A percentile compares a stretch with the other conserved stretches of the same genome.
These are phyloP conservation scores for Paramormyrops kingsleyae DNA, from an alignment of 2,113 vertebrate genomes.

Conservation along the genomic window DNA sequence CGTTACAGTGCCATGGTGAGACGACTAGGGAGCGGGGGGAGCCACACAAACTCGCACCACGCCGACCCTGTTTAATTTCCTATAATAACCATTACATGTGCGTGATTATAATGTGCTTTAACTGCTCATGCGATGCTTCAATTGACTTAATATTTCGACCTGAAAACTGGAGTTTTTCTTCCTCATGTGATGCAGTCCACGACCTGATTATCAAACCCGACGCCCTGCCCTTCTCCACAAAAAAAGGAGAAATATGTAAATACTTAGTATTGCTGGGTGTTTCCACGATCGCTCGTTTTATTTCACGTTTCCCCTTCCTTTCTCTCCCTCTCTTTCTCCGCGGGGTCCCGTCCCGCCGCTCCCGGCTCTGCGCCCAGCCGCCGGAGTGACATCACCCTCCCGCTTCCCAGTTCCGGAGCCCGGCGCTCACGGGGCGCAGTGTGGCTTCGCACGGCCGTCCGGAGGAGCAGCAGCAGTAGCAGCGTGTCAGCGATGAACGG, in stretches of 20 bases:
- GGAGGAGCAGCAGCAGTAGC: conserved; percentile 14
- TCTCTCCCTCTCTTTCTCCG: not conserved
- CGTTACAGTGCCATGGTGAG: not conserved
- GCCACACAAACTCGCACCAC: not conserved
- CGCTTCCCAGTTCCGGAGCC: not conserved
- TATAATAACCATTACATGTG: not conserved
- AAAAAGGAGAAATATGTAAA: not conserved
- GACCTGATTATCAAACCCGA: not conserved
- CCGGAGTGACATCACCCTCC: conserved; percentile 36
- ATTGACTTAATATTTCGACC: not conserved
- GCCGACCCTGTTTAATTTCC: not conserved
- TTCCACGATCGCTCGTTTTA: not conserved
- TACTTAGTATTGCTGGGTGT: not conserved
- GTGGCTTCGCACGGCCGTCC: not conserved
- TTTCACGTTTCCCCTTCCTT: not conserved
- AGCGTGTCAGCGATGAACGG: conserved; percentile 31
- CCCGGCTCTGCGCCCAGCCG: conserved; percentile 2
- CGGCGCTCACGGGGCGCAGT: not conserved
- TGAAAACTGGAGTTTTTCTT: not conserved
- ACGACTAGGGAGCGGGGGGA: not conserved
- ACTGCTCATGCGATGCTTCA: not conserved
- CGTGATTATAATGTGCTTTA: not conserved
- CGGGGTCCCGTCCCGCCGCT: not conserved
- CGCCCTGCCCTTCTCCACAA: not conserved
- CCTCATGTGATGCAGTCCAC: not conserved